A percentile compares a stretch with the other conserved stretches of the same genome.
phyloP scores from a whole-genome alignment of 2,888 invertebrate genomes.

The Rapana venosa region DNA sequence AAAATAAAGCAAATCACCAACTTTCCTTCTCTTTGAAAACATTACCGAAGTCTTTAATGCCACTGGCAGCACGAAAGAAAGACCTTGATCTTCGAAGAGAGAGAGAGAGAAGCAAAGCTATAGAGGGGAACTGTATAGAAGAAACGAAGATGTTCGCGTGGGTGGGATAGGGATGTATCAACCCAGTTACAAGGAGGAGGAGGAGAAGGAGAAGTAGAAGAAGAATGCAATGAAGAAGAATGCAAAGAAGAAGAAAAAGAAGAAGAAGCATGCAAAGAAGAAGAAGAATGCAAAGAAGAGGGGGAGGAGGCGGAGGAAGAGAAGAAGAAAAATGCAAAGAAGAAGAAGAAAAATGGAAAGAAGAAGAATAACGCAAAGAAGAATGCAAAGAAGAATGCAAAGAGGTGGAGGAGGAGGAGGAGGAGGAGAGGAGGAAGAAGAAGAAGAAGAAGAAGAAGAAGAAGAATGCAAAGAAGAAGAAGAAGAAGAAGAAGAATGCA shows the following conservation, averaged over 20 bases:
- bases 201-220: not conserved
- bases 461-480: not conserved
- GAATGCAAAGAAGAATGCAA: not conserved
- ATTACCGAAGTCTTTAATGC: too few species aligned
- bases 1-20: too few species aligned
- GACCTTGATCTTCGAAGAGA: too few species aligned
- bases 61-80: too few species aligned
- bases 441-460: not conserved
- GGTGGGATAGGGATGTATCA: too few species aligned
- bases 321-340: not conserved
- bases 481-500: not conserved
- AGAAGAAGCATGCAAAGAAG: not conserved
- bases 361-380: not conserved
- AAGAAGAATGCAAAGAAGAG: not conserved
- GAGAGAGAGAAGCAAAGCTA: too few species aligned
- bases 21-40: too few species aligned
- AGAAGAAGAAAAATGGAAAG: not conserved
- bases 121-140: too few species aligned
- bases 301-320: not conserved
- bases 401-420: not conserved
- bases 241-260: not conserved
- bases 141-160: too few species aligned
- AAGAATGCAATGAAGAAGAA: too few species aligned
- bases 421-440: not conserved
- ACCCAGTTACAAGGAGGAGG: not conserved